Base-by-base conservation (phyloP, 2,888 invertebrate species). In the Exephanes ischioxanthus region DNA sequence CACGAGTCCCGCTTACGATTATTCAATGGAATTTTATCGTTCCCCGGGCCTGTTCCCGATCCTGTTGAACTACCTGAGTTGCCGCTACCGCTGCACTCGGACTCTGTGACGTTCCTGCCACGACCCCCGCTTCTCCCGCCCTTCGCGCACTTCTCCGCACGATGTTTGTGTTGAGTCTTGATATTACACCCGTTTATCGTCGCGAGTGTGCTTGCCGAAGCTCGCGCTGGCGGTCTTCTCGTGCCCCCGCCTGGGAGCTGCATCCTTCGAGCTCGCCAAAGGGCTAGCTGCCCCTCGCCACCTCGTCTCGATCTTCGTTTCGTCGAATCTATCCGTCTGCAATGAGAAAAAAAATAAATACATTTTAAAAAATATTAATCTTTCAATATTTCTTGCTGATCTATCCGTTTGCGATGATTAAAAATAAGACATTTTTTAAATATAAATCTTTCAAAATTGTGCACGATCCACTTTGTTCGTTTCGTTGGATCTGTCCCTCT, bases 211-310 rank as follows among this genome's bases (percentile, higher is more conserved):
- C 91, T 91, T 89, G 91, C 91, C 89, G 91, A 91, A 89, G 89
- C 91, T 90, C 93, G 92, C 91, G 93, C 90, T 91, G 91, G 92
- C 89, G 93, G 92, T 92, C 92, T 93, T 87, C 91, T 93, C 92
- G 92, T 91, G 94, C 94, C 93, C 94, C 94, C 94, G 92, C 94
- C 93, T 93, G 94, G 94, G 94, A 94, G 94, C 94, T 93, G 94
- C 94, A 94, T 94, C 93, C 94, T 94, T 94, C 93, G 93, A 93
- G 91, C 91, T 92, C 93, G 90, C 93, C 94, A 93, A 93, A 94
- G 93, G 94, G 94, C 94, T 94, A 88, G 88, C 90, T 92, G 93
- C 94, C 93, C 94, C 93, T 92, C 92, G 90, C 92, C 92, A 92
- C 93, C 93, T 92, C 93, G 92, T 91, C 92, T 90, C 93, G 93